Base-by-base conservation (phyloP, 2,113 vertebrate genomes). In the Garra rufa region DNA sequence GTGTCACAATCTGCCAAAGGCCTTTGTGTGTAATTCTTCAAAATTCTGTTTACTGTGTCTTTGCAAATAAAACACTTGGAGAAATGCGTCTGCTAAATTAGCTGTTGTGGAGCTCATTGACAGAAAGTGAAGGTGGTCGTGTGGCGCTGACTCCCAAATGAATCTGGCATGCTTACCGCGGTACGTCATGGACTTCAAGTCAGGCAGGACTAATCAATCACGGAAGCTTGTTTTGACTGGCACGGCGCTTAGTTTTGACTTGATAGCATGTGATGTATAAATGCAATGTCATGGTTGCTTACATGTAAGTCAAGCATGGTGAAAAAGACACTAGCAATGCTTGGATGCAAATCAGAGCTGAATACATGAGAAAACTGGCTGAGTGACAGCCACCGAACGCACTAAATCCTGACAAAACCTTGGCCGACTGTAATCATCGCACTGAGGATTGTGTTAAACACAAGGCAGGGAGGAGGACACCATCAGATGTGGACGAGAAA, bases 151-250 rank as follows among this genome's bases (percentile, higher is more conserved):
- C 44, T 21, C 71, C 1, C 69, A 61, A 83, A 52, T 81, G 50
- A 76, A 34, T 63, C 86, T 87, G 86, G 78, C 78, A 70, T 74
- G 63, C 17, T 55, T 65, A 82, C 78, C 63, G 14, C 80, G 41
- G 50, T 75, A 46, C 82, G 57, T 85, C 83, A 85, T 79, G 70
- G 55, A 61, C 83, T 75, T 61, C 34, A 57, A 59, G 67, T 80
- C 52, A 67, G 43, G 63, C 75, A 74, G 80, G 30, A 46, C 67
- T 50, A 83, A 85, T 87, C 86, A 77, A 74, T 87, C 86, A 87
- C 63, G 13, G 55, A 26, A 59, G 63, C 46, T 46, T 86, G 85
- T 82, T 86, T 63, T 86, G 85, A 76, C 85, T 82, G 73, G 74
- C 71, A 76, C 26, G 4, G 81, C 41, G 21, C 26, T 24, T 50